Conservation (phyloP, 2,113 vertebrate species). For the Picathartes gymnocephalus region DNA sequence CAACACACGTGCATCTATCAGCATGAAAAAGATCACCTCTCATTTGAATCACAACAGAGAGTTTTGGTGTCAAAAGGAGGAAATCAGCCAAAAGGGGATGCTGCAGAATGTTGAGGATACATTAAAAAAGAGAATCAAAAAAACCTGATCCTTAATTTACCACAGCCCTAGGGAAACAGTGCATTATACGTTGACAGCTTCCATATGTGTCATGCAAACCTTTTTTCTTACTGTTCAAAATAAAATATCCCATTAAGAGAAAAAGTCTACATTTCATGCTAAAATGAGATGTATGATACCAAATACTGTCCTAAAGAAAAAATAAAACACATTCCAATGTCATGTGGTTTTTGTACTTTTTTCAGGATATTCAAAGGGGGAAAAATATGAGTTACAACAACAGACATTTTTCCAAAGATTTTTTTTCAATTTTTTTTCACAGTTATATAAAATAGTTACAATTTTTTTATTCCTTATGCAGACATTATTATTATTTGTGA, state of each 20-base stretch:
- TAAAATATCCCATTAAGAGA: conserved; percentile 39
- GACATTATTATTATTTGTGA: neutral
- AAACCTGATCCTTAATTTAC: conserved; percentile 40
- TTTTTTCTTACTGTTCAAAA: conserved; percentile 56
- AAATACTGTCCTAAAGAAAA: conserved; percentile 54
- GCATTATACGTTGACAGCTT: conserved; percentile 65
- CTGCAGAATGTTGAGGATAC: conserved; percentile 1
- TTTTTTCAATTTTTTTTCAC: neutral
- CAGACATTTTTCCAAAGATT: conserved; percentile 14
- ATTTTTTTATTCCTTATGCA: neutral
- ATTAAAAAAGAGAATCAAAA: conserved; percentile 30
- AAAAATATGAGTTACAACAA: neutral
- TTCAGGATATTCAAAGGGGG: neutral
- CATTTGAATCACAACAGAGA: neutral
- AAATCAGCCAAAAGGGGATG: neutral
- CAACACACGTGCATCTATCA: neutral
- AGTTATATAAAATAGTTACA: neutral
- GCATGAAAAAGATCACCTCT: conserved; percentile 30
- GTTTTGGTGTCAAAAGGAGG: conserved; percentile 26
- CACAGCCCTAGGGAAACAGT: conserved; percentile 20
- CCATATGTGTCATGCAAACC: conserved; percentile 64
- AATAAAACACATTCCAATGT: conserved; percentile 35
- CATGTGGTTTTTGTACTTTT: conserved; percentile 47
- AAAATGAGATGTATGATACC: conserved; percentile 35
- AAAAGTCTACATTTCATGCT: conserved; percentile 50